Evolutionary conservation across 2,888 invertebrate species (phyloP).

Genomic region (Pterostichus madidus): DNA sequence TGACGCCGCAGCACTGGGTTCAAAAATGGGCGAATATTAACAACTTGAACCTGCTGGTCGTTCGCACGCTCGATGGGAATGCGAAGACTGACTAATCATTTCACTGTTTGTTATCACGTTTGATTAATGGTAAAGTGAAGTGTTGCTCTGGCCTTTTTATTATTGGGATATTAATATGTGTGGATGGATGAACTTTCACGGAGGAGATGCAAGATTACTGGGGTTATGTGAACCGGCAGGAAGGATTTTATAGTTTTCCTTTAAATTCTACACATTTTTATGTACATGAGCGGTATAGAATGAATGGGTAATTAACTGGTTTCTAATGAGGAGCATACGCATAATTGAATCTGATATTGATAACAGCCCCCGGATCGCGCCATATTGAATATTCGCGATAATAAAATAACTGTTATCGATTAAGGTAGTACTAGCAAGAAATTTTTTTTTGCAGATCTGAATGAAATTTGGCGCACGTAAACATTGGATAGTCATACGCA

Average conservation of each 20-base stretch:
- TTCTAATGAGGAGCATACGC: too few species aligned
- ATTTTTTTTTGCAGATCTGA: too few species aligned
- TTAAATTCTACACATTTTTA: too few species aligned
- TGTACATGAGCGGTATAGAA: too few species aligned
- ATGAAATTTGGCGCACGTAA: too few species aligned
- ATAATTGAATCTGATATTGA: too few species aligned
- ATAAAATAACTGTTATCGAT: too few species aligned
- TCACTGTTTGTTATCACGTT: conserved; percentile 49
- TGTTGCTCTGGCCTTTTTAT: conserved; percentile 33
- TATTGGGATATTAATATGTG: conserved; percentile 48
- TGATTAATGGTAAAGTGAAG: conserved; percentile 41
- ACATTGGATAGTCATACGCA: too few species aligned
- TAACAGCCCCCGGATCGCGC: too few species aligned
- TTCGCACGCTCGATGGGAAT: conserved; percentile 32
- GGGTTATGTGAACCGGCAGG: conserved; percentile 40
- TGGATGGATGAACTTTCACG: conserved; percentile 55
- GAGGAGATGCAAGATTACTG: conserved; percentile 33
- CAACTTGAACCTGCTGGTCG: conserved; percentile 16
- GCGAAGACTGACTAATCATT: conserved; percentile 18
- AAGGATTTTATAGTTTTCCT: conserved; percentile 11
- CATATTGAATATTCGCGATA: too few species aligned
- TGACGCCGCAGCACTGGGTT: conserved; percentile 36
- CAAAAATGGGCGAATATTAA: conserved; percentile 18
- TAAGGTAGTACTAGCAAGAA: too few species aligned
- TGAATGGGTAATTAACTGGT: too few species aligned